Base-by-base conservation (phyloP, 2,888 invertebrate genomes). In the Drosophila gaucha region DNA sequence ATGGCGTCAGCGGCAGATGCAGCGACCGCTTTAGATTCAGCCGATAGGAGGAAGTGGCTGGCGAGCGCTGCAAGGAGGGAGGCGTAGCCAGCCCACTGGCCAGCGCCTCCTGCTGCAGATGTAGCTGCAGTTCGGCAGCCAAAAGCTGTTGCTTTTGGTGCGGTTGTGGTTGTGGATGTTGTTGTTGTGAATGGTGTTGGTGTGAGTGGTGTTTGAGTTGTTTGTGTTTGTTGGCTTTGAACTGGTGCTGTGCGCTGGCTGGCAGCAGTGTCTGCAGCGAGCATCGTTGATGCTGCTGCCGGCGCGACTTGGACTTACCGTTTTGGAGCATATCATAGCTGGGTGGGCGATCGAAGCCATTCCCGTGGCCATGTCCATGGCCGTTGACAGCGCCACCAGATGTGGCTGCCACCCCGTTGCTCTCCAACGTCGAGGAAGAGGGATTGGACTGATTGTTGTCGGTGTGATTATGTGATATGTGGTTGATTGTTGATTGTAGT, bases 221-320 rank as follows among this genome's bases (percentile, higher is more conserved):
- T 67, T 88, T 86, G 64, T 89, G 88, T 77, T 89, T 89, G 76
- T 86, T 87, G 74, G 86, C 84, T 74, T 89, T 88, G 70, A 88
- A 86, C 73, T 85, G 89, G 52, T 88, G 89, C 86, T 90, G 90
- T 67, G 76, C 87, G 64, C 74, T 90, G 78, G 89, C 84, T 46
- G 90, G 88, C 85, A 90, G 78, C 73, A 90, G 85, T 62, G 89
- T 89, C 79, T 90, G 91, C 74, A 90, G 83, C 67, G 90, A 90
- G 86, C 90, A 90, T 73, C 87, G 88, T 71, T 89, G 90, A 67
- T 89, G 89, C 70, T 90, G 89, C 86, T 90, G 90, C 67, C 89
- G 88, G 74, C 89, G 90, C 80, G 91, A 92, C 92, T 92, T 92
- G 84, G 91, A 92, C 92, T 92, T 92, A 92, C 92, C 92, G 75